phyloP scores from a whole-genome alignment of 1,140 invertebrate genomes.

The Bombus superbus region DNA sequence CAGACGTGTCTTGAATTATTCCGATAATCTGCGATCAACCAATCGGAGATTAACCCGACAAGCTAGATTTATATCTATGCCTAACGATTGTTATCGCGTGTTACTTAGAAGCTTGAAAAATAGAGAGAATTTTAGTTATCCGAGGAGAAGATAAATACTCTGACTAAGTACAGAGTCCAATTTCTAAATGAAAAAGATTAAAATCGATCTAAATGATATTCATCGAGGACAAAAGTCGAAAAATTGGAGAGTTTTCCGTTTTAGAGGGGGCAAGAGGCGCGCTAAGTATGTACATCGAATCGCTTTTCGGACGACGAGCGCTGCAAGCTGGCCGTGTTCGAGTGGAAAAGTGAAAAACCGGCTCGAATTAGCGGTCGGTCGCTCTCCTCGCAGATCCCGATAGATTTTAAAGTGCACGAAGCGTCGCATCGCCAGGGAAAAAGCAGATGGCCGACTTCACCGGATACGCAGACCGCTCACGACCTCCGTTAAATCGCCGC shows the following conservation, averaged over 20 bases:
- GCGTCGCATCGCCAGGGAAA: conserved; percentile 42
- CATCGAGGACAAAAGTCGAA: not conserved
- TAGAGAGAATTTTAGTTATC: no score
- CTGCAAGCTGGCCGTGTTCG: not conserved
- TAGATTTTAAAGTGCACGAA: conserved; percentile 60
- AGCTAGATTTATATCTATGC: no score
- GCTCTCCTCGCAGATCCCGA: conserved; percentile 54
- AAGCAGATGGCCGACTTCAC: conserved; percentile 52
- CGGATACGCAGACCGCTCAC: conserved; percentile 47
- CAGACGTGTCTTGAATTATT: no score
- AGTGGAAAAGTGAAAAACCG: conserved; percentile 60
- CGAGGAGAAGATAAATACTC: not conserved
- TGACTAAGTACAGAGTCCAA: not conserved
- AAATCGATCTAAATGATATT: not conserved
- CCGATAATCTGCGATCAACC: no score
- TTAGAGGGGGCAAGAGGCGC: not conserved
- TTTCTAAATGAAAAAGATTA: not conserved
- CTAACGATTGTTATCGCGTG: no score
- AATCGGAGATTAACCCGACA: no score
- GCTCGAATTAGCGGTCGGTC: conserved; percentile 43
- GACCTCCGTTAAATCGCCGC: conserved; percentile 52
- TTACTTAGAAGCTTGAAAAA: no score
- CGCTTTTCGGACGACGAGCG: conserved; percentile 29
- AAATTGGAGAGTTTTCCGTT: not conserved
- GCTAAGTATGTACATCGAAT: conserved; percentile 11